Percentiles rank a stretch among this genome's conserved stretches.
Conservation (phyloP, 2,797 vertebrate genomes). For the Anisognathus igniventris region DNA sequence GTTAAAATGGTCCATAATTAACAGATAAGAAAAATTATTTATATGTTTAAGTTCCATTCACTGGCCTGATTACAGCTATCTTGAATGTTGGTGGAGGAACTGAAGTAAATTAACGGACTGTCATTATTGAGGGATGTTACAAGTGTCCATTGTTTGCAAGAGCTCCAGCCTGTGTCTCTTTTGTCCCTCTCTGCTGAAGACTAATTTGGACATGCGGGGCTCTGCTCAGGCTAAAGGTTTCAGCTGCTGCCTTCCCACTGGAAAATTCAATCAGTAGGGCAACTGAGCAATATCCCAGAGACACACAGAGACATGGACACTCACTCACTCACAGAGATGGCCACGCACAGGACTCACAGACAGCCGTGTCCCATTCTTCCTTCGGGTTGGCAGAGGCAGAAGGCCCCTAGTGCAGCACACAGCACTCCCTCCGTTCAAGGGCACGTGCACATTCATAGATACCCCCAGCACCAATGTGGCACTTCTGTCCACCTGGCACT, state of each 20-base stretch:
- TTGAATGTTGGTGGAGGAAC: background rate
- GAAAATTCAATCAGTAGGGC: background rate
- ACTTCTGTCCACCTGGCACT: background rate
- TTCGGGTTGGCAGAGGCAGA: background rate
- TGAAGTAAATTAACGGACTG: background rate
- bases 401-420: background rate
- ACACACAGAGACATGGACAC: accelerated
- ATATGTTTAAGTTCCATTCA: background rate
- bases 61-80: background rate
- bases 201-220: background rate
- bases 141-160: background rate
- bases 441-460: accelerated
- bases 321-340: background rate
- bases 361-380: background rate
- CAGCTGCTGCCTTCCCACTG: background rate
- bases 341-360: accelerated
- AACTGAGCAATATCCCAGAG: background rate
- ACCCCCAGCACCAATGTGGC: accelerated
- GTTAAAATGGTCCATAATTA: background rate
- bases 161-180: background rate
- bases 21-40: background rate
- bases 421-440: background rate
- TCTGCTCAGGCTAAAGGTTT: background rate
- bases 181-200: background rate
- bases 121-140: background rate